phyloP scores from a whole-genome alignment of 2,888 invertebrate species.

The Liopterus haemorrhoidalis region DNA sequence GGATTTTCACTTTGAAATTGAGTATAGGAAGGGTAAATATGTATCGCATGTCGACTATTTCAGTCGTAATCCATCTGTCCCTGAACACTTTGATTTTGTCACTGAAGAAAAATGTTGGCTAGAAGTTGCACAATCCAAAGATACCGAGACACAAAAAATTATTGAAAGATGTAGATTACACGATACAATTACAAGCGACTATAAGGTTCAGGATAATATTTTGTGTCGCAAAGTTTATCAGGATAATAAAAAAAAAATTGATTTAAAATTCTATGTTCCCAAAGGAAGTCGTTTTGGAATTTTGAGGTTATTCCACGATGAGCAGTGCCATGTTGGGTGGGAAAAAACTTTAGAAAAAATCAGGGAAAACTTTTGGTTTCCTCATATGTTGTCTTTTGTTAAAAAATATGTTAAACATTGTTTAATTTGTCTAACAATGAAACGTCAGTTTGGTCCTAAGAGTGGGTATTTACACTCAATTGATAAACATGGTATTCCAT shows the following conservation, averaged over 20 bases:
- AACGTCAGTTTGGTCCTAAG: too few species aligned
- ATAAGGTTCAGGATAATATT: neutral
- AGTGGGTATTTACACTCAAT: constrained; percentile 10
- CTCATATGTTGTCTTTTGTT: constrained; percentile 1
- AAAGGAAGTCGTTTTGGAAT: constrained; percentile 3
- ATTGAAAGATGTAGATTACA: constrained; percentile 29
- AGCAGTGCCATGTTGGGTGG: constrained; percentile 13
- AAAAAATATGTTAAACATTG: constrained; percentile 18
- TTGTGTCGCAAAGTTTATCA: neutral
- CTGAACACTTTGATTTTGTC: constrained; percentile 28
- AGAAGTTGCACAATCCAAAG: constrained; percentile 28
- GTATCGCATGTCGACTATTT: constrained; percentile 32
- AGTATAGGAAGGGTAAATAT: constrained; percentile 26
- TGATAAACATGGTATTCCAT: constrained; percentile 7
- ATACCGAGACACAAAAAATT: constrained; percentile 24
- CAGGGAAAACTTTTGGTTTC: constrained; percentile 16
- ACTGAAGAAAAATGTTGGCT: constrained; percentile 24
- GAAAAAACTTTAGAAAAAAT: constrained; percentile 14
- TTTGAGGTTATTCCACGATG: constrained; percentile 7
- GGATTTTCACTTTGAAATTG: constrained; percentile 30
- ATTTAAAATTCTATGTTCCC: constrained; percentile 8
- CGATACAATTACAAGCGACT: neutral
- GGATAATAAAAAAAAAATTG: neutral
- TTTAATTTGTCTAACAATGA: constrained; percentile 3
- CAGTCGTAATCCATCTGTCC: constrained; percentile 28